phyloP scores from a whole-genome alignment of 2,113 vertebrate genomes.

The Odocoileus virginianus region DNA sequence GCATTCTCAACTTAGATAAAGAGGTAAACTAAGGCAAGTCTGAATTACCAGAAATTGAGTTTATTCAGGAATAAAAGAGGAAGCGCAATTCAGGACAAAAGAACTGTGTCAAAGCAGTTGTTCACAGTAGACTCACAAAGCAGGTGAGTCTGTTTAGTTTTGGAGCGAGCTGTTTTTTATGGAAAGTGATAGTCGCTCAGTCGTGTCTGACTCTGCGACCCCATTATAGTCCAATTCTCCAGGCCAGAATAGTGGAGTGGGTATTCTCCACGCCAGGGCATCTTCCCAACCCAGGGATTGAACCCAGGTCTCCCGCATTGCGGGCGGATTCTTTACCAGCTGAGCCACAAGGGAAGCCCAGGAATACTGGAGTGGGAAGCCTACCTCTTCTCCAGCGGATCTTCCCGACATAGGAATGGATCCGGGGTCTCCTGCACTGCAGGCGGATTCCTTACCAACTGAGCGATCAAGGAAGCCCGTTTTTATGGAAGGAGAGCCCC shows the following conservation, averaged over 20 bases:
- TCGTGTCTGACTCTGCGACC: not conserved
- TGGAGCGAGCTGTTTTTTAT: not conserved
- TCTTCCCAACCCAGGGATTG: not conserved
- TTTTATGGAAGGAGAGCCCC: not conserved
- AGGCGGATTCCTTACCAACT: not conserved
- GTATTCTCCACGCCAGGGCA: not conserved
- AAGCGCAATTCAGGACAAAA: not conserved
- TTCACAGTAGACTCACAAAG: too few species aligned
- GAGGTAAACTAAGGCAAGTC: not conserved
- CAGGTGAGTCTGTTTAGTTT: not conserved
- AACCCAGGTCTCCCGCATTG: not conserved
- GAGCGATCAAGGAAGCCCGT: rapidly evolving
- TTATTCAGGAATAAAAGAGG: not conserved
- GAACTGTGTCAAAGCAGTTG: not conserved
- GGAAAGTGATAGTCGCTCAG: not conserved
- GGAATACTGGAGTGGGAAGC: not conserved
- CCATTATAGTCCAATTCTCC: not conserved
- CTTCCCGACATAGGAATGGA: not conserved
- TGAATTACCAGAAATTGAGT: not conserved
- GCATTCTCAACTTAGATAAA: not conserved
- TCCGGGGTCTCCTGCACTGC: not conserved
- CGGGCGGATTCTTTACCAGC: not conserved
- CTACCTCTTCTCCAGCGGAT: not conserved
- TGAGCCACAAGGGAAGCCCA: not conserved
- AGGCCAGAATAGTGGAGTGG: not conserved